Conservation (phyloP, 1,140 invertebrate genomes). For the Diorhabda sublineata region DNA sequence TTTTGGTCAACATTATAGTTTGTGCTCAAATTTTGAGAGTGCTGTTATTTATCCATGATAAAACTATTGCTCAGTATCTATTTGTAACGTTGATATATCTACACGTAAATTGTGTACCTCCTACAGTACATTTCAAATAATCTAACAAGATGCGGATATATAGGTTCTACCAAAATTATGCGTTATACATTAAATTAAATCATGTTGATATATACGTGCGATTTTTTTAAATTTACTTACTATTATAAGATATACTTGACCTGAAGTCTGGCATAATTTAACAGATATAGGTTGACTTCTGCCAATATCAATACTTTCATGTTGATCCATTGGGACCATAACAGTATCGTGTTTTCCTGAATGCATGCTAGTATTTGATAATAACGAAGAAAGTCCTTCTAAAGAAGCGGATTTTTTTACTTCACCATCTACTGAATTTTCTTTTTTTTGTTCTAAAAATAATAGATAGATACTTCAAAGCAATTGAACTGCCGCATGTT, state of each 20-base stretch:
- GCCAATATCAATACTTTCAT: not conserved
- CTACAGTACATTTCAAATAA: too few relatives aligned
- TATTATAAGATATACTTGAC: conserved; percentile 49
- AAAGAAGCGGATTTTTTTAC: not conserved
- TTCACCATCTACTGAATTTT: not conserved
- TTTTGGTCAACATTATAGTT: too few relatives aligned
- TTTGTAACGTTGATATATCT: too few relatives aligned
- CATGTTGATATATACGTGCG: not conserved
- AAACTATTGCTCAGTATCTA: too few relatives aligned
- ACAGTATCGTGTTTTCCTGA: conserved; percentile 28
- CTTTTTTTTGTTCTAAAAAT: too few relatives aligned
- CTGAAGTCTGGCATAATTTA: conserved; percentile 32
- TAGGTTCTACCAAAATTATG: not conserved
- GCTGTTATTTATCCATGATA: too few relatives aligned
- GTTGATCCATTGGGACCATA: conserved; percentile 13
- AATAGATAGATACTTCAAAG: too few relatives aligned
- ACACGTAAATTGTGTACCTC: too few relatives aligned
- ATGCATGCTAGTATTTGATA: conserved; percentile 18
- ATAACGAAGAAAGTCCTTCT: not conserved
- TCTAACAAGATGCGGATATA: too few relatives aligned
- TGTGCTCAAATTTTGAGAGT: too few relatives aligned
- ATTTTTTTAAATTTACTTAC: conserved; percentile 39
- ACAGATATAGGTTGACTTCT: conserved; percentile 9
- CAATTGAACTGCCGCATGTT: too few relatives aligned
- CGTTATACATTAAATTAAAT: not conserved